Conservation (phyloP, 1,140 invertebrate species). For the Drosophila burlai region DNA sequence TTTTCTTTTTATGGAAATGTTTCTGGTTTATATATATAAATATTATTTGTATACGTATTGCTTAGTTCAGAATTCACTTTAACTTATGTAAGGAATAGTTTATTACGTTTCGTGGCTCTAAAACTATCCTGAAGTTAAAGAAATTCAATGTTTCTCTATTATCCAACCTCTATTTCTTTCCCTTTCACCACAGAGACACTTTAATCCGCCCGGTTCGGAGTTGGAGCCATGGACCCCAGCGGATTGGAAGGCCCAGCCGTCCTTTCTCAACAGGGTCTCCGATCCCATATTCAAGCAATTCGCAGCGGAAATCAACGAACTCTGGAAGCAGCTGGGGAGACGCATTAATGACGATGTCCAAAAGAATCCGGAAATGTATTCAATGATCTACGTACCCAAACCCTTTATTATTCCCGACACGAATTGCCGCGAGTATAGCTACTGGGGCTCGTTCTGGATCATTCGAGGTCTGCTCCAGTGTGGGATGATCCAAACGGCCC, state of each 20-base stretch:
- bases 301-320: constrained; percentile 88
- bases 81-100: background rate
- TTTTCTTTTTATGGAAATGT: background rate
- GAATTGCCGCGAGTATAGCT: constrained; percentile 95
- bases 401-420: constrained; percentile 96
- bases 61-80: background rate
- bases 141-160: background rate
- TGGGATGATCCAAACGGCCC: constrained; percentile 92
- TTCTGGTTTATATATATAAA: background rate
- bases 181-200: constrained; percentile 83
- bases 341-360: constrained; percentile 92
- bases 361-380: constrained; percentile 89
- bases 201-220: constrained; percentile 90
- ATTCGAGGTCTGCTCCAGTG: constrained; percentile 93
- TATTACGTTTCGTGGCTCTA: background rate
- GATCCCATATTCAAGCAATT: constrained; percentile 90
- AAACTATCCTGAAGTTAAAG: background rate
- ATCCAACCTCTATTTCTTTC: background rate
- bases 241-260: constrained; percentile 91
- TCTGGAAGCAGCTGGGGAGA: constrained; percentile 94
- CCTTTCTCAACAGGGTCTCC: constrained; percentile 87
- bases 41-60: background rate
- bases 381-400: constrained; percentile 95
- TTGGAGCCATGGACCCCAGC: constrained; percentile 90
- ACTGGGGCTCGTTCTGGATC: constrained; percentile 98